Base-by-base conservation (phyloP, 2,888 invertebrate genomes). In the Liposcelis brunnea region DNA sequence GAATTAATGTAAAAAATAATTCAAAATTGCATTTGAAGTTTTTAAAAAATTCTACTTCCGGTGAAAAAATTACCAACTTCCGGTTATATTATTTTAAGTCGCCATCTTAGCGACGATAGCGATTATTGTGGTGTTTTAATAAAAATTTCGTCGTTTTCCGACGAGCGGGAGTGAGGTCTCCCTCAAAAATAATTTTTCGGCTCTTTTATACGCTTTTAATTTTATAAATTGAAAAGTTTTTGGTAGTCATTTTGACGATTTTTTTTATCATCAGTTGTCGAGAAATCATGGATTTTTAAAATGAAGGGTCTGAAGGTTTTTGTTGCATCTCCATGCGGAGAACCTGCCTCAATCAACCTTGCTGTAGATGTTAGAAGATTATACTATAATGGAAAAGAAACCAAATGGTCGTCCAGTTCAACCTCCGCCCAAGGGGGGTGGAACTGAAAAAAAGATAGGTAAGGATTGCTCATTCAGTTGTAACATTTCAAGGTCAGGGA, bases 391-490 rank as follows among this genome's bases (percentile, higher is more conserved):
- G 83, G 82, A 80, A 69, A 81, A 80, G 66, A 84, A 82, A 68
- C 70, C 74, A 62, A 71, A 72, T 61, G 71, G 69, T 65, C 75
- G 75, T 66, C 69, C 72, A 60, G 65, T 71, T 63, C 75, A 77
- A 66, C 68, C 72, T 67, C 74, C 75, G 63, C 65, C 75, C 66
- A 82, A 78, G 72, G 75, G 74, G 59, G 63, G 69, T 54, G 68
- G 71, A 68, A 69, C 74, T 81, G 84, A 85, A 65, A 82, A 80
- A 61, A 81, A 80, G 61, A 72, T 77, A 71, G 80, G 81, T 80
- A 61, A 61, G 68, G 26, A 12, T 31, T 43, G 36, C 38, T 16
- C 37, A 45, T 21, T 16, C n/a, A n/a, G 15, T 32, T 16, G 34
- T 12, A 11, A 12, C 4, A n/a, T 35, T 37, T 34, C 5, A 1